Evolutionary conservation across 2,888 invertebrate species (phyloP).

Genomic region (Nomada ferruginata): DNA sequence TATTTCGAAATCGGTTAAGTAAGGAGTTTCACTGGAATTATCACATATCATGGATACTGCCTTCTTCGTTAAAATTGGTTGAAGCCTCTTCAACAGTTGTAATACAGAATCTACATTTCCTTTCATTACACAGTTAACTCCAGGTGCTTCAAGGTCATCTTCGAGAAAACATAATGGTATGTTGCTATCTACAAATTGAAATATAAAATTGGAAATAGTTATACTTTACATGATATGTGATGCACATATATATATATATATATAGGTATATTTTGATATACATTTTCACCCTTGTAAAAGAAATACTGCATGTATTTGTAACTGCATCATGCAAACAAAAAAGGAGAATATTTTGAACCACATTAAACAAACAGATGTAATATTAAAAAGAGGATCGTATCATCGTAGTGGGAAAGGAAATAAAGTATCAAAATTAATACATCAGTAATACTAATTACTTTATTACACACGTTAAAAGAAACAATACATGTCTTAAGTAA

Average conservation of each 20-base stretch:
- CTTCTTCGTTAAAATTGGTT: conserved; percentile 87
- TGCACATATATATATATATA: neutral
- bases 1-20: conserved; percentile 88
- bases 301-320: neutral
- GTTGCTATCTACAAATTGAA: conserved; percentile 83
- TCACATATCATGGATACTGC: conserved; percentile 87
- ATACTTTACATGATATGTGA: conserved; percentile 15
- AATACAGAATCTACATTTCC: conserved; percentile 88
- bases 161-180: conserved; percentile 86
- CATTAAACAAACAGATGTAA: conserved; percentile 24
- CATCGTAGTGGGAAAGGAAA: conserved; percentile 77
- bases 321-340: neutral
- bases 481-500: conserved; percentile 69
- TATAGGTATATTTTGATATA: neutral
- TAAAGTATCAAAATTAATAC: conserved; percentile 77
- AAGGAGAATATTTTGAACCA: neutral
- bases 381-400: conserved; percentile 43
- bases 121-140: conserved; percentile 88
- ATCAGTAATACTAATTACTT: conserved; percentile 83
- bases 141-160: conserved; percentile 85
- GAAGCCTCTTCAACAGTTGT: conserved; percentile 87
- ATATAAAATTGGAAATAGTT: conserved; percentile 41
- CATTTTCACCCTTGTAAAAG: neutral
- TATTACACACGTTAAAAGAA: conserved; percentile 83
- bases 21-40: conserved; percentile 85